Evolutionary conservation across 2,113 vertebrate genomes (phyloP), one percentile per base, ranked within the genome.

Genomic region (Halcyon malimbica): DNA sequence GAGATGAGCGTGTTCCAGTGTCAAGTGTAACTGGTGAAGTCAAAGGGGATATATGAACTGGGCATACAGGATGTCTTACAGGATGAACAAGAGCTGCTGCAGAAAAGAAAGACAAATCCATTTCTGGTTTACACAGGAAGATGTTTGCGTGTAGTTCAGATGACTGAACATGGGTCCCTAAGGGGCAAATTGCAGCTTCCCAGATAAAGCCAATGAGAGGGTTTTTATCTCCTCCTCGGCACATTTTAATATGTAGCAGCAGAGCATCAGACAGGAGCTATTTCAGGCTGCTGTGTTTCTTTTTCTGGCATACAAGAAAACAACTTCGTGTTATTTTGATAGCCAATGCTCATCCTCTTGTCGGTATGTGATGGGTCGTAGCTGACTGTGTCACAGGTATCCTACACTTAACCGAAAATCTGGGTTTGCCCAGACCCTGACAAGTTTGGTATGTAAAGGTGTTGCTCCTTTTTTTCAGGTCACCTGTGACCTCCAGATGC

Each of bases 161-260:
- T 78, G 57, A 41, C 53, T 54, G 76, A 85, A 46, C 14, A 39
- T 23, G 39, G 60, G 82, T 86, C 76, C 77, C 81, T 65, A 6
- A 26, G 86, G 92, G 77, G 70, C 50, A 91, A 82, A 87, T 42
- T 42, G 59, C 74, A 92, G 67, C 68, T 91, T 94, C 68, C 44
- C 74, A 94, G 86, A 82, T 62, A 82, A 79, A 87, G 94, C 77
- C 73, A 90, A 94, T 59, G 83, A 71, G 33, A 87, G 57, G 44
- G 46, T 59, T 96, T 96, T 95, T 80, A 76, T 95, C 65, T 92
- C 81, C 87, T 77, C 81, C 87, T 70, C 3, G 6, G 63, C 54
- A 89, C 65, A 80, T 91, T 92, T 89, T 65, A 95, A 79, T 95
- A 65, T 69, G 80, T 35, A 94, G 84, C 86, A 93, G 92, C 94